Evolutionary conservation across 2,888 invertebrate species (phyloP).

Genomic region (Drosophila falleni): DNA sequence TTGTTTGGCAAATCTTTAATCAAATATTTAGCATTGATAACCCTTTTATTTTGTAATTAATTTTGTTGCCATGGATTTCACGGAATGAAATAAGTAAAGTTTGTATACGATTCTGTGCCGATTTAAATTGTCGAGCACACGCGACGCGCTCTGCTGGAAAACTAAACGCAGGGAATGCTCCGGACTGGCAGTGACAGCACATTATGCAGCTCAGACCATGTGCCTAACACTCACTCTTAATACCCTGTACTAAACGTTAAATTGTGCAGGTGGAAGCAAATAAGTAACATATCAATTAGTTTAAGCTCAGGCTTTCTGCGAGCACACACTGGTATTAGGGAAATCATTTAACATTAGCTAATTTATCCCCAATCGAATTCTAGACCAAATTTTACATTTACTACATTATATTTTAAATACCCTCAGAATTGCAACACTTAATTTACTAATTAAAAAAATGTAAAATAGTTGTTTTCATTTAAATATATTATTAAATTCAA

Average conservation of each 20-base stretch:
- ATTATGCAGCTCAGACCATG: conserved; percentile 33
- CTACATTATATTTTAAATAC: no score
- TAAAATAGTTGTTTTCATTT: no score
- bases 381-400: no score
- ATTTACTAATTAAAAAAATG: no score
- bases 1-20: conserved; percentile 12
- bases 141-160: conserved; percentile 66
- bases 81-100: conserved; percentile 23
- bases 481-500: neutral
- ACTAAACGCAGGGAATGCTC: conserved; percentile 54
- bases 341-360: neutral
- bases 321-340: neutral
- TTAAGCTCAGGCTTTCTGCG: neutral
- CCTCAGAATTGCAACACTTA: no score
- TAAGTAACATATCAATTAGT: neutral
- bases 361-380: no score
- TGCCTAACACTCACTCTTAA: conserved; percentile 25
- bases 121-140: conserved; percentile 58
- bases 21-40: conserved; percentile 48
- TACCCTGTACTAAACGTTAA: conserved; percentile 36
- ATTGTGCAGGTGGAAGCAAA: no score
- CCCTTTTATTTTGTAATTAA: conserved; percentile 34
- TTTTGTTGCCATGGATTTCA: conserved; percentile 18
- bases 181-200: conserved; percentile 34
- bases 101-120: conserved; percentile 17